phyloP scores from a whole-genome alignment of 2,888 invertebrate species.

The Trissolcus brochymenae region DNA sequence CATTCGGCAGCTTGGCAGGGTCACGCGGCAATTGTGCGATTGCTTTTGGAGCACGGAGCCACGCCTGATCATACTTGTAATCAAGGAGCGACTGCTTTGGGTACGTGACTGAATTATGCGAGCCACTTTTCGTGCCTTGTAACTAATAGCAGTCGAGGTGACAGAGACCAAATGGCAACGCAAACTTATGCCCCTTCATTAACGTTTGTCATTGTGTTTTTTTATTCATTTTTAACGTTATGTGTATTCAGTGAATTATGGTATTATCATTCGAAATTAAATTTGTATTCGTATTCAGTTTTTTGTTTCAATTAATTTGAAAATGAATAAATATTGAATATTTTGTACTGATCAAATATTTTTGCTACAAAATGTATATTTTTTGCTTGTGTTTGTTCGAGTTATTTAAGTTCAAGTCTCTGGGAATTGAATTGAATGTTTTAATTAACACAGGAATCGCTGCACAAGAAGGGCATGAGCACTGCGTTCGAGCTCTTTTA shows the following conservation, averaged over 20 bases:
- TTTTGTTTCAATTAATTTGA: neutral
- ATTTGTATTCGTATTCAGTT: neutral
- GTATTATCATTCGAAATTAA: too few species aligned
- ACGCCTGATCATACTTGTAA: constrained; percentile 93
- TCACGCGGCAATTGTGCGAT: constrained; percentile 88
- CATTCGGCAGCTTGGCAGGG: constrained; percentile 99
- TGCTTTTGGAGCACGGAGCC: constrained; percentile 88
- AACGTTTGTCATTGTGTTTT: too few species aligned
- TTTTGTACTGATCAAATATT: neutral
- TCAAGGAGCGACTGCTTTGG: constrained; percentile 95
- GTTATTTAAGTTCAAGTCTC: neutral
- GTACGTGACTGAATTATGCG: constrained; percentile 71
- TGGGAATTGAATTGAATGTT: constrained; percentile 1
- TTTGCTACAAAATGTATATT: neutral
- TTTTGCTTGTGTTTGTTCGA: too few species aligned
- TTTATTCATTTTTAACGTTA: too few species aligned
- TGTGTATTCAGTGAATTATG: too few species aligned
- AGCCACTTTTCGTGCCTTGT: constrained; percentile 17
- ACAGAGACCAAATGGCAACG: constrained; percentile 3
- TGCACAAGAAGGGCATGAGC: constrained; percentile 96
- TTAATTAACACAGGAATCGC: constrained; percentile 85
- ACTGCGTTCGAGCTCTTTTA: constrained; percentile 89
- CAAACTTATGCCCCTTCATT: neutral
- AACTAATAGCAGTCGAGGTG: constrained; percentile 25
- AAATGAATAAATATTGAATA: neutral